These are phyloP conservation scores for Todiramphus saurophagus DNA, from an alignment of 2,113 vertebrate genomes.

Conservation along the genomic window DNA sequence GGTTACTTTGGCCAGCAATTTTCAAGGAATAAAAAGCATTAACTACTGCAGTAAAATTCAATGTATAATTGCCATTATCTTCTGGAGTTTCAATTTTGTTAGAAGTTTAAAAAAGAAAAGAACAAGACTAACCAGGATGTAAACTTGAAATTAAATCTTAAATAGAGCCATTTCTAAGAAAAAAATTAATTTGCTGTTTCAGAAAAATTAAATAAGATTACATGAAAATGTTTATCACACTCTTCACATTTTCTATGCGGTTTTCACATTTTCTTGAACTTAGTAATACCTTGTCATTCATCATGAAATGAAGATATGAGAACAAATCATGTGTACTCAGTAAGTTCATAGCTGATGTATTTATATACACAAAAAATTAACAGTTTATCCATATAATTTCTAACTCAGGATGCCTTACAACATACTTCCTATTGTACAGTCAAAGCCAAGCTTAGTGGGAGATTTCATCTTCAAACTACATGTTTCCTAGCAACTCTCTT, in stretches of 20 bases:
- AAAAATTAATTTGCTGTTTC: neutral
- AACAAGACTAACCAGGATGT: neutral
- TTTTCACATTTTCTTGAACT: neutral
- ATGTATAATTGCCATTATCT: neutral
- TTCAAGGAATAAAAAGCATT: neutral
- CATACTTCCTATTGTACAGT: slow-evolving; percentile 57
- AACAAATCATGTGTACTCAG: neutral
- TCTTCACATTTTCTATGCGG: neutral
- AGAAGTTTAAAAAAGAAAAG: neutral
- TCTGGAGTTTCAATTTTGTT: neutral
- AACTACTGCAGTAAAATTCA: neutral
- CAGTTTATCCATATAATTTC: slow-evolving; percentile 41
- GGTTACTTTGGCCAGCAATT: neutral
- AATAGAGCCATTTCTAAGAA: neutral
- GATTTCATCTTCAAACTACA: slow-evolving; percentile 73
- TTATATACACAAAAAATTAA: slow-evolving; percentile 3
- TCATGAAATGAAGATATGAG: neutral
- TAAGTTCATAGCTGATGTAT: neutral
- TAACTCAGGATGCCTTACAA: slow-evolving; percentile 28
- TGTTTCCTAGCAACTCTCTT: slow-evolving; percentile 90
- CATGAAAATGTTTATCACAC: neutral
- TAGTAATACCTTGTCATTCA: neutral
- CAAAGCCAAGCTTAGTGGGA: slow-evolving; percentile 66
- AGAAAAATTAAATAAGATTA: neutral
- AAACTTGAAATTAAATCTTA: neutral